A percentile compares a stretch with the other conserved stretches of the same genome.
These are phyloP conservation scores for Pseudomyrmex cubaensis DNA, from an alignment of 1,140 invertebrate species.

Conservation along the genomic window DNA sequence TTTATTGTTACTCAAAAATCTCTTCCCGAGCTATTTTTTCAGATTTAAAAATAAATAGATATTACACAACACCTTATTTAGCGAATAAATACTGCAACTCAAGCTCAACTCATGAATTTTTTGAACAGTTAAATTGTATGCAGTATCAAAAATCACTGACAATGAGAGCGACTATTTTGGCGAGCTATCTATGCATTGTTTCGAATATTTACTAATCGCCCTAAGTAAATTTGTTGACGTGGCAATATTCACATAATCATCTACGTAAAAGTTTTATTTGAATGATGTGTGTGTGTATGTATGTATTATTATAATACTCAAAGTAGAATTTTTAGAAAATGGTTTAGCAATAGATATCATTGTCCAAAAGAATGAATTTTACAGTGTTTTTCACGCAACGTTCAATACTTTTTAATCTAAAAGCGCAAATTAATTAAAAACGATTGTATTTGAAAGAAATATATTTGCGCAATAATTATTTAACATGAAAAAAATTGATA, in stretches of 20 bases:
- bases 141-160: too few relatives aligned
- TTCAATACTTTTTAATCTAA: constrained; percentile 8
- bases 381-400: not conserved
- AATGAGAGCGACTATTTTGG: too few relatives aligned
- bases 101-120: too few relatives aligned
- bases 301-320: not conserved
- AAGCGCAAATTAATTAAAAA: constrained; percentile 5
- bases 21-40: too few relatives aligned
- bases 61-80: too few relatives aligned
- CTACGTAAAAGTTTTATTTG: not conserved
- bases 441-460: not conserved
- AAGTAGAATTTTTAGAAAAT: constrained; percentile 3
- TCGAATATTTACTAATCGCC: too few relatives aligned
- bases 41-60: too few relatives aligned
- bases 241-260: constrained; percentile 15
- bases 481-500: not conserved
- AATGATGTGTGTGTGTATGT: too few relatives aligned
- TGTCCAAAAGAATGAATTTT: not conserved
- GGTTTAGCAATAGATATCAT: not conserved
- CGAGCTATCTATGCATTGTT: too few relatives aligned
- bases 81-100: too few relatives aligned
- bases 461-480: not conserved
- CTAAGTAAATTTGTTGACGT: not conserved
- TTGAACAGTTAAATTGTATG: too few relatives aligned
- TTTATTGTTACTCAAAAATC: too few relatives aligned